These are phyloP conservation scores for Unio delphinus DNA, from an alignment of 2,888 invertebrate species.

Conservation along the genomic window DNA sequence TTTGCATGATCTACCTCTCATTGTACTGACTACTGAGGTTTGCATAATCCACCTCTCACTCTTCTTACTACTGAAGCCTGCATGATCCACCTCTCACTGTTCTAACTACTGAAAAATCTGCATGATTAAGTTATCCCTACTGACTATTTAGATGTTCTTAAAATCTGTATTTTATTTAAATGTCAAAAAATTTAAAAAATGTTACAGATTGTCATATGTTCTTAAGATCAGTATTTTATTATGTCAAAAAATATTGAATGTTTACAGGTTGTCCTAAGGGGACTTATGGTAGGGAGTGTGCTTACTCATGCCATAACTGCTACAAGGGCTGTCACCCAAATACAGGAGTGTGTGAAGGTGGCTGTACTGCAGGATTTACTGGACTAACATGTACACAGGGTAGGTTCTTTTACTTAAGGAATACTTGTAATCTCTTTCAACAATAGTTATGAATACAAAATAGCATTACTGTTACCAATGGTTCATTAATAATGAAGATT, in stretches of 20 bases:
- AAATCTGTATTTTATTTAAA: neutral
- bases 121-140: no score
- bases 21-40: no score
- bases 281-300: conserved; percentile 48
- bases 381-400: conserved; percentile 30
- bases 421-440: neutral
- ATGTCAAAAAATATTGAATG: neutral
- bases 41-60: no score
- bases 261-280: conserved; percentile 37
- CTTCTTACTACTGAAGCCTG: no score
- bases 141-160: neutral
- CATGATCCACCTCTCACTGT: no score
- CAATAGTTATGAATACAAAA: neutral
- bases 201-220: conserved; percentile 31
- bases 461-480: no score
- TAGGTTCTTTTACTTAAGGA: conserved; percentile 9
- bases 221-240: neutral
- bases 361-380: conserved; percentile 31
- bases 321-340: conserved; percentile 32
- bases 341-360: conserved; percentile 27
- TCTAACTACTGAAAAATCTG: no score
- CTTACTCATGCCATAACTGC: conserved; percentile 48
- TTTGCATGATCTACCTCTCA: no score
- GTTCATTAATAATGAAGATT: no score
- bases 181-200: neutral